Percentiles rank a stretch among this genome's conserved stretches.
phyloP scores from a whole-genome alignment of 2,888 invertebrate species.

The Beris morrisii region DNA sequence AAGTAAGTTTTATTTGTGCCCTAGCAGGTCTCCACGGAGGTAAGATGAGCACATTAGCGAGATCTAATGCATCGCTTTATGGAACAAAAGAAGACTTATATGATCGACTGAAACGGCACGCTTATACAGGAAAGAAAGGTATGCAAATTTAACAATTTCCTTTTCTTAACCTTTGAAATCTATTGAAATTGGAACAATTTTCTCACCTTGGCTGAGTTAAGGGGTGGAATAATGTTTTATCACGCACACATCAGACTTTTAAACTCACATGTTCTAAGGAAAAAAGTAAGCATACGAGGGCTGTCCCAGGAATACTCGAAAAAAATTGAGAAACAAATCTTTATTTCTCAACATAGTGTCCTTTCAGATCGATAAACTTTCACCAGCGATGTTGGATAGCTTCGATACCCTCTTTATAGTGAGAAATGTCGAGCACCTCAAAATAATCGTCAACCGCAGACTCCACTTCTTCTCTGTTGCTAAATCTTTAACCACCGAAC shows the following conservation, averaged over 20 bases:
- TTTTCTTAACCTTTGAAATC: not conserved
- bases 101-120: constrained; percentile 92
- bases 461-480: no score
- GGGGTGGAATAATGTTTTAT: constrained; percentile 28
- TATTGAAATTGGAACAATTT: not conserved
- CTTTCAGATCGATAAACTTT: no score
- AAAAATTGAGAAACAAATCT: no score
- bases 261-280: not conserved
- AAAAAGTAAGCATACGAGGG: no score
- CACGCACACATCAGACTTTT: not conserved
- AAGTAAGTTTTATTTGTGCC: not conserved
- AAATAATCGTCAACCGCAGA: no score
- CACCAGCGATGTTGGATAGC: no score
- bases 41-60: constrained; percentile 90
- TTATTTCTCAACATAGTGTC: no score
- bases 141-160: constrained; percentile 44
- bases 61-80: constrained; percentile 91
- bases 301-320: no score
- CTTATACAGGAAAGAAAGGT: constrained; percentile 95
- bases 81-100: constrained; percentile 95
- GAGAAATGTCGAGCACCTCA: no score
- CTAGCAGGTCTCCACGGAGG: constrained; percentile 73
- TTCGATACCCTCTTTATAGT: no score
- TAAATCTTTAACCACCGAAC: no score
- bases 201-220: constrained; percentile 13